Percentiles rank a stretch among this genome's conserved stretches.
These are phyloP conservation scores for Leptobrachium leishanense DNA, from an alignment of 2,113 vertebrate species.

Conservation along the genomic window DNA sequence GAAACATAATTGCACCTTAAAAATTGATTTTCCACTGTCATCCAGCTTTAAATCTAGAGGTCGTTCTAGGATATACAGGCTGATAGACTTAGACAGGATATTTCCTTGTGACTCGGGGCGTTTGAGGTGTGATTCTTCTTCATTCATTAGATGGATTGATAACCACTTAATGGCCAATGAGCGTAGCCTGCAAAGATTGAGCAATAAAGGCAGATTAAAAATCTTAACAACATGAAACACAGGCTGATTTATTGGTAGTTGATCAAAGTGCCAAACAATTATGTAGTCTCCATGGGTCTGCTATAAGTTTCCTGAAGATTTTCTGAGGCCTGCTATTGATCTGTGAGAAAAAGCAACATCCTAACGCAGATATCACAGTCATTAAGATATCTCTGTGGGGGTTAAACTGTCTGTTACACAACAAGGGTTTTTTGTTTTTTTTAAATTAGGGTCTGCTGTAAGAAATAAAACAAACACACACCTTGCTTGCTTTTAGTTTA, in stretches of 20 bases:
- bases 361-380: no score
- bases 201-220: slow-evolving; percentile 14
- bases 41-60: slow-evolving; percentile 77
- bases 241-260: background rate
- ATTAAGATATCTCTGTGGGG: no score
- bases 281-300: no score
- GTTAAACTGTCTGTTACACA: no score
- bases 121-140: slow-evolving; percentile 64
- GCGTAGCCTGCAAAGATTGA: slow-evolving; percentile 74
- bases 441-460: no score
- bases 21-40: slow-evolving; percentile 74
- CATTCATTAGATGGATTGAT: slow-evolving; percentile 70
- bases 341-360: no score
- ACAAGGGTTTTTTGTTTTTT: no score
- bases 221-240: slow-evolving; percentile 2
- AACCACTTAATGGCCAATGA: slow-evolving; percentile 78
- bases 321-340: no score
- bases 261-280: background rate
- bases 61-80: slow-evolving; percentile 73
- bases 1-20: slow-evolving; percentile 76
- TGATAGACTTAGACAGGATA: slow-evolving; percentile 68
- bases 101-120: slow-evolving; percentile 68
- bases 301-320: no score
- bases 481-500: no score
- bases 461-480: no score